Base-by-base conservation (phyloP, 2,888 invertebrate genomes). In the Phragmatobia fuliginosa region DNA sequence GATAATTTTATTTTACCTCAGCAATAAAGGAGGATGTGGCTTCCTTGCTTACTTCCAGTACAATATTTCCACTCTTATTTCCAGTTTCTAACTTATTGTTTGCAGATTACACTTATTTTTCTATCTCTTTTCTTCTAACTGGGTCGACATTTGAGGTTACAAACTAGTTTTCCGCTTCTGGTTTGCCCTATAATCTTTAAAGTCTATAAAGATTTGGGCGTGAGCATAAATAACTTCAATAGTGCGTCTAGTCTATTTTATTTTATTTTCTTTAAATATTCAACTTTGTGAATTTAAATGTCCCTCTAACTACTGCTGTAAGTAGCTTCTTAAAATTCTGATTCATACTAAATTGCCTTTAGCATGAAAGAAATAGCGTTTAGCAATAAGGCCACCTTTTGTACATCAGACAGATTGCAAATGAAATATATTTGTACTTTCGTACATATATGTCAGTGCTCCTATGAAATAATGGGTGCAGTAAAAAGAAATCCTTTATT, bases 61-160 rank as follows among this genome's bases (percentile, higher is more conserved):
- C 68, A 73, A 70, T 56, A 67, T 63, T 67, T 56, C 45, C 28
- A 33, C 45, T 68, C 67, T 18, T 70, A 66, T 36, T 64, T 65
- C 66, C 64, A 41, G 56, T 28, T 56, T 14, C 5, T 14, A 56
- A 56, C 45, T 52, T 56, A 56, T 56, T 28, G 28, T 28, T 6
- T 16, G 16, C 16, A 56, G 14, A 28, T 28, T 1, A 56, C 28
- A 56, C 56, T 5, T 56, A 28, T 28, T 28, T 28, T 79, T 83
- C 77, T 77, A 74, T 77, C 72, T 81, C 81, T 83, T 84, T 83
- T 84, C 87, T 82, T 86, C 83, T 87, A 82, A 79, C 79, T 82
- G 82, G 75, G 76, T n/a, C n/a, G n/a, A n/a, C n/a, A n/a, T n/a
- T n/a, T 81, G 83, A 80, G 75, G 80, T 78, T 74, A 76, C 71